Evolutionary conservation across 2,113 vertebrate species (phyloP), one percentile per base, ranked within the genome.

Genomic region (Gnathonemus longibarbis): DNA sequence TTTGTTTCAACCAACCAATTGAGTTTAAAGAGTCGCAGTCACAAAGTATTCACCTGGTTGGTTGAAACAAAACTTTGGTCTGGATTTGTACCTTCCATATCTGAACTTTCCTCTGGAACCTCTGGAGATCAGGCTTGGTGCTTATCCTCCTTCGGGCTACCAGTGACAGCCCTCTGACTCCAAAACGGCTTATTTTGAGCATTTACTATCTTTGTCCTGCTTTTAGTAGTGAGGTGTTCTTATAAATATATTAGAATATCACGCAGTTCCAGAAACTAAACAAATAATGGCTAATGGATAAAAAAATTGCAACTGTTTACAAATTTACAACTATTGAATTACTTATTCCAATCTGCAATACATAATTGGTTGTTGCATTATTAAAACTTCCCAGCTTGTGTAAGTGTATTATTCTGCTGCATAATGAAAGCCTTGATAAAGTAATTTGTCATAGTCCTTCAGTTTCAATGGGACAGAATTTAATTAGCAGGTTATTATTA

Each of bases 251-350:
- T 31, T 24, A 87, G 27, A 50, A 50, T 52, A 13, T 46, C 83
- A 46, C 13, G 3, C 21, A 83, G 35, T 15, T 50, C 49, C 49
- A 50, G 49, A 50, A 50, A 50, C 49, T 50, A 50, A 50, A 50
- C 15, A 50, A 50, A 50, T 15, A 50, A 50, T 50, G 49, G 49
- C 49, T 50, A 50, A 50, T 50, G 49, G 49, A 50, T 15, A 50
- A 50, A 50, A 3, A 50, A 50, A 8, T 1, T 99, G 98, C 0
- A 96, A 97, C 27, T 99, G 56, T n/a, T 62, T 62, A 62, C 24
- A 8, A 9, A 62, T 62, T n/a, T 62, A 24, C 56, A 62, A 24
- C 19, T 58, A 1, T 24, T 58, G 19, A 62, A 24, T 58, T 7
- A 62, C 56, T 62, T 62, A 62, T 62, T 62, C 21, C 7, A 62